Base-by-base conservation (phyloP, 2,113 vertebrate species). In the Corythoichthys haematopterus region DNA sequence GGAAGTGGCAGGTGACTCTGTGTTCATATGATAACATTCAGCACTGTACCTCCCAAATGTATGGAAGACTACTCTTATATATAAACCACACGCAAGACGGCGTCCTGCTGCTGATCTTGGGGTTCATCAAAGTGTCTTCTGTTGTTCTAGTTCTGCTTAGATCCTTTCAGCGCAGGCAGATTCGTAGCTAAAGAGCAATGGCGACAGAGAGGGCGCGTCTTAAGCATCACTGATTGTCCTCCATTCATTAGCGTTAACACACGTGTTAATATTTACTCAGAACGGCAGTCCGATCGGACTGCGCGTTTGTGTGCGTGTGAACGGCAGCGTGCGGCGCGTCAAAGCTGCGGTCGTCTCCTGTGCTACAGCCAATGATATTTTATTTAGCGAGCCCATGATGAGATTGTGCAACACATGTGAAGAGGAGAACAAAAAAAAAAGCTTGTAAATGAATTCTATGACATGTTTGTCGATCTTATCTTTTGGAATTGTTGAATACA, bases 401-500 rank as follows among this genome's bases (percentile, higher is more conserved):
- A 88, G 84, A 89, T 83, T 86, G 84, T 73, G 80, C 77, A 72
- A 77, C 74, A 78, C 80, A 83, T 71, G 76, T n/a, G 77, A 84
- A 55, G 76, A 80, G 79, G 80, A 81, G 76, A 85, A 78, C 81
- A 88, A 57, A 36, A 56, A 57, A 86, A 88, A 78, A 85, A 84
- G 88, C 85, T 88, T 87, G 78, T 88, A 90, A 81, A 85, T 83
- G 50, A 85, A 88, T 83, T 84, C 76, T 85, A 88, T 87, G 82
- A 86, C 84, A 88, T 85, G 85, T 90, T 90, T 87, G 90, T 90
- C 84, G 68, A 85, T 89, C 84, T 85, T 86, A 87, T 88, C 89
- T 91, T 91, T 92, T 90, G 79, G 70, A 91, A 90, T 79, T 91
- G 90, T 91, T 92, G 85, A 92, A 89, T 87, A 88, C 87, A 86